Conservation (phyloP, 2,797 vertebrate species). For the Acanthurus lineatus region DNA sequence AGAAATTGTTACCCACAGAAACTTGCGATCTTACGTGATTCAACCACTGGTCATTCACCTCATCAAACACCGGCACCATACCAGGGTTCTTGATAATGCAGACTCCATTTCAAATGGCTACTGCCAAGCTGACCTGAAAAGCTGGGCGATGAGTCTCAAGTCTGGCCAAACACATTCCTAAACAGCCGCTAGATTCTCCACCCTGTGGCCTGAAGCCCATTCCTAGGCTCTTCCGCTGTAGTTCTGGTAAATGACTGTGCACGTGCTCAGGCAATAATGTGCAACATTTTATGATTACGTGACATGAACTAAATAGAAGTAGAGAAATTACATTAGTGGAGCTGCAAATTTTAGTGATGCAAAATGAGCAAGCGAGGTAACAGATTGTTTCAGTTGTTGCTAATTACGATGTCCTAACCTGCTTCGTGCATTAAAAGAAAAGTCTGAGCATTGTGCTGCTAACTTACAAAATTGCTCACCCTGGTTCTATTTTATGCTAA, state of each 20-base stretch:
- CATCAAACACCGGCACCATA: conserved; percentile 54
- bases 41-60: conserved; percentile 54
- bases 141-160: conserved; percentile 36
- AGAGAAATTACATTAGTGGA: background rate
- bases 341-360: background rate
- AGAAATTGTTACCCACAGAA: conserved; percentile 49
- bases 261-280: conserved; percentile 1
- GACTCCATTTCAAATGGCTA: conserved; percentile 30
- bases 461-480: too few species aligned
- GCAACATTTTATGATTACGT: conserved; percentile 4
- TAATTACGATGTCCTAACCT: too few species aligned
- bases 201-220: conserved; percentile 59
- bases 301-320: background rate
- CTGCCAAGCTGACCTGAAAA: conserved; percentile 52
- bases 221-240: conserved; percentile 29
- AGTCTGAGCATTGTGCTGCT: too few species aligned
- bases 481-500: too few species aligned
- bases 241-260: conserved; percentile 35
- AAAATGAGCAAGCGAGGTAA: too few species aligned
- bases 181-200: conserved; percentile 64
- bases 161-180: conserved; percentile 70
- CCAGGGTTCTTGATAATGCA: conserved; percentile 54
- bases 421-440: too few species aligned
- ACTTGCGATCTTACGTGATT: conserved; percentile 59
- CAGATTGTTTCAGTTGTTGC: too few species aligned